Percentiles rank a stretch among this genome's conserved stretches.
Conservation (phyloP, 2,888 invertebrate genomes). For the Danaus chrysippus region DNA sequence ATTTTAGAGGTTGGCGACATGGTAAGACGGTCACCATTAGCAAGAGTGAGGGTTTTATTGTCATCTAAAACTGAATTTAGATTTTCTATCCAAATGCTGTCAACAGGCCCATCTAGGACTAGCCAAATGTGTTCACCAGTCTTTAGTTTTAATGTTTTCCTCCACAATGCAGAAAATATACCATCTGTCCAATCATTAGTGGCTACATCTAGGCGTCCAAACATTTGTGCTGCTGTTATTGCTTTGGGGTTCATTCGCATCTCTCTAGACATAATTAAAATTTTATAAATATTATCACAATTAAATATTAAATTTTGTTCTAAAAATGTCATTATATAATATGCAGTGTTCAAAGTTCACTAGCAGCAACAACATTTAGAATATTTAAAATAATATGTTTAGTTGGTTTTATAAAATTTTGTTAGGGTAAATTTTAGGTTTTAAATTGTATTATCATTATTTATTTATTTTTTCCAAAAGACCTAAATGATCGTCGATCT, state of each 20-base stretch:
- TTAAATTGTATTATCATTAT: too few relatives aligned
- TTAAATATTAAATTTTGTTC: too few relatives aligned
- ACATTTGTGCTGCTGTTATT: conserved; percentile 98
- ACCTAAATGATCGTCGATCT: too few relatives aligned
- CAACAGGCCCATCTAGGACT: conserved; percentile 97
- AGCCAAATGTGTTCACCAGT: conserved; percentile 95
- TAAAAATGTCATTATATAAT: too few relatives aligned
- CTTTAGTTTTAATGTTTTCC: conserved; percentile 94
- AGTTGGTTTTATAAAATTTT: too few relatives aligned
- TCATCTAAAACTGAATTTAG: conserved; percentile 98
- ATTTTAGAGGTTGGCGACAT: conserved; percentile 97
- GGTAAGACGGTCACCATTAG: conserved; percentile 95
- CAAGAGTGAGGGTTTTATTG: conserved; percentile 95
- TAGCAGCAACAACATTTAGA: too few relatives aligned
- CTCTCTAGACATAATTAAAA: conserved; percentile 78
- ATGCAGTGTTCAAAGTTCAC: too few relatives aligned
- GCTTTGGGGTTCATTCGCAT: conserved; percentile 99
- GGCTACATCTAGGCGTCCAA: conserved; percentile 96
- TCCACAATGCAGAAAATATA: conserved; percentile 97
- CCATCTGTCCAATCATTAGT: conserved; percentile 99
- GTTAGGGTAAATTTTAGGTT: too few relatives aligned
- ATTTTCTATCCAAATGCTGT: conserved; percentile 99
- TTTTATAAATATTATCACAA: background rate
- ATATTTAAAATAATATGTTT: too few relatives aligned
- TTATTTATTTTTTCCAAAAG: too few relatives aligned